Evolutionary conservation across 2,888 invertebrate species (phyloP).

Genomic region (Pyrocoelia pectoralis): DNA sequence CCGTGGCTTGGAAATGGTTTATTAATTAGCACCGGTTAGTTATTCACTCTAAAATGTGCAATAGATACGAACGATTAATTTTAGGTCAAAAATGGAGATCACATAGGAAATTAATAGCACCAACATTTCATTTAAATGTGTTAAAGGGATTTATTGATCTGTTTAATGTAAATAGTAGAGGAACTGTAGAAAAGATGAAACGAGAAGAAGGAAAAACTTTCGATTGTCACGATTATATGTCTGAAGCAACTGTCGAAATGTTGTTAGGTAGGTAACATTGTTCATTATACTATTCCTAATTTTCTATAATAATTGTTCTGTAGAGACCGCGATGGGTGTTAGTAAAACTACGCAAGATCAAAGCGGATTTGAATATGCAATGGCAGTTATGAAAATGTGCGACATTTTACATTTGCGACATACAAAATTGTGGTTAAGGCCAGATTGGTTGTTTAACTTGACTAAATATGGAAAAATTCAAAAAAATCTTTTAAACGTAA

Average conservation of each 20-base stretch:
- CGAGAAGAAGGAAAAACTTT: conserved; percentile 76
- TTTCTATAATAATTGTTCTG: background rate
- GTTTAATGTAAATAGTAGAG: conserved; percentile 82
- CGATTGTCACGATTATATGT: conserved; percentile 86
- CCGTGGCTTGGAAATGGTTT: conserved; percentile 87
- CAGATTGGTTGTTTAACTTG: conserved; percentile 79
- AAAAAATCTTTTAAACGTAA: conserved; percentile 75
- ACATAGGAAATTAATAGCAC: conserved; percentile 85
- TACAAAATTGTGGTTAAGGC: conserved; percentile 80
- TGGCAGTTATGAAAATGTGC: conserved; percentile 91
- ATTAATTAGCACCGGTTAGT: conserved; percentile 78
- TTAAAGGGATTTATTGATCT: conserved; percentile 86
- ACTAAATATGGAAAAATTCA: conserved; percentile 79
- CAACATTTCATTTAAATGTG: conserved; percentile 88
- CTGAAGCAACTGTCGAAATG: conserved; percentile 85
- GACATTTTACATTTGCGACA: conserved; percentile 85
- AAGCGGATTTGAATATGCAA: conserved; percentile 84
- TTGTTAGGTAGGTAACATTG: conserved; percentile 70
- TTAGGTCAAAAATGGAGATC: conserved; percentile 84
- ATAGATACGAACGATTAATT: no score
- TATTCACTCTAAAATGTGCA: no score
- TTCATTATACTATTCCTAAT: no score
- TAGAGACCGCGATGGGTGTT: conserved; percentile 90
- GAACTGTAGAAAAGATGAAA: conserved; percentile 76
- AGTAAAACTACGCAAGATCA: conserved; percentile 82